Percentiles rank a stretch among this genome's conserved stretches.
These are phyloP conservation scores for Drosophila gaucha DNA, from an alignment of 2,888 invertebrate genomes.

Conservation along the genomic window DNA sequence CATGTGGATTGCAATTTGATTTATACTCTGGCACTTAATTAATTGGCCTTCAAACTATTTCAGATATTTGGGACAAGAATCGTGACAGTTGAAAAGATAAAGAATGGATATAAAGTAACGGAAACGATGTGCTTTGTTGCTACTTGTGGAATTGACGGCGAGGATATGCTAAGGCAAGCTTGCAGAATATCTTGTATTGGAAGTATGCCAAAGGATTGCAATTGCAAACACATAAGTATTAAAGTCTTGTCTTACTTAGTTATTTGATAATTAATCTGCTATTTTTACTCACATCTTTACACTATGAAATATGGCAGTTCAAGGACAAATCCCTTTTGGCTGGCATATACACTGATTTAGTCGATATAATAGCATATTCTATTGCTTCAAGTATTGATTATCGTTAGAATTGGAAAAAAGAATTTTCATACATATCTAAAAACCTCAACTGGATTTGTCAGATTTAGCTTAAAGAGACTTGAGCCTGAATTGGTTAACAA, in stretches of 20 bases:
- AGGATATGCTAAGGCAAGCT: not conserved
- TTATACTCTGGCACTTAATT: conserved; percentile 17
- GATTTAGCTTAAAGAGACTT: too few relatives aligned
- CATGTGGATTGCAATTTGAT: conserved; percentile 18
- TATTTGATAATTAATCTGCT: not conserved
- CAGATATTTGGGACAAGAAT: not conserved
- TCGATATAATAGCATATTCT: too few relatives aligned
- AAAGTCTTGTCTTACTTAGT: not conserved
- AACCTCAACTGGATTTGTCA: too few relatives aligned
- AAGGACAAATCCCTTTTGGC: too few relatives aligned
- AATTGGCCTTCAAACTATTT: conserved; percentile 8
- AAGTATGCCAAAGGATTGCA: too few relatives aligned
- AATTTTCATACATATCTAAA: too few relatives aligned
- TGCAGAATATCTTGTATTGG: not conserved
- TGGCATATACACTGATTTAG: too few relatives aligned
- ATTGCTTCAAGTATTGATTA: too few relatives aligned
- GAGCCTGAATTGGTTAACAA: too few relatives aligned
- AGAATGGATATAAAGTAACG: not conserved
- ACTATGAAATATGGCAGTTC: too few relatives aligned
- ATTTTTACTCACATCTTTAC: too few relatives aligned
- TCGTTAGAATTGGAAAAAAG: too few relatives aligned
- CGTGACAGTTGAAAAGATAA: not conserved
- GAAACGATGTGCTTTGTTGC: not conserved
- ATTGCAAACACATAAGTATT: not conserved
- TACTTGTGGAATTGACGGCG: not conserved